Evolutionary conservation across 2,797 vertebrate species (phyloP).

Genomic region (Aplochiton taeniatus): DNA sequence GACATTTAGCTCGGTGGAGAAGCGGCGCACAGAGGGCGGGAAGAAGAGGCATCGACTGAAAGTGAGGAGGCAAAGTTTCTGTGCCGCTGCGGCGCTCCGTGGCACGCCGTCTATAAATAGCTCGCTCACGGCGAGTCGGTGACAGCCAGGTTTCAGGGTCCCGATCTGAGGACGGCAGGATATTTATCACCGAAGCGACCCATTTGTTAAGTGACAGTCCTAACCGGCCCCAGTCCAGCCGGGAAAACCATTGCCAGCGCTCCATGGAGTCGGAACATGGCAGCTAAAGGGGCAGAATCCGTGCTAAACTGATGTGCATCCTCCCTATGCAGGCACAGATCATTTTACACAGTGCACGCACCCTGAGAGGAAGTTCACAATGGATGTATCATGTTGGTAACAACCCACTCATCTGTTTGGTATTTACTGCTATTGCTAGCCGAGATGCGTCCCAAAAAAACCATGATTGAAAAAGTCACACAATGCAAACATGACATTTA

Average conservation of each 20-base stretch:
- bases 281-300: constrained; percentile 47
- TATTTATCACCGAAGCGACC: constrained; percentile 59
- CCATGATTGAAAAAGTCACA: constrained; percentile 45
- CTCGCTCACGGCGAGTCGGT: constrained; percentile 35
- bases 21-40: constrained; percentile 17
- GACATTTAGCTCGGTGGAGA: background rate
- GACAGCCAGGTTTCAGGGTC: constrained; percentile 49
- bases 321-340: constrained; percentile 54
- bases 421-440: constrained; percentile 23
- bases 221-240: constrained; percentile 42
- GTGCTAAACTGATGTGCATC: constrained; percentile 32
- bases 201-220: constrained; percentile 54
- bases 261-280: constrained; percentile 31
- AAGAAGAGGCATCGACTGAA: constrained; percentile 5
- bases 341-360: constrained; percentile 33
- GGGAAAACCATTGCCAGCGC: constrained; percentile 21
- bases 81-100: constrained; percentile 21
- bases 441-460: constrained; percentile 23
- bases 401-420: constrained; percentile 22
- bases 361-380: constrained; percentile 48
- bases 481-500: constrained; percentile 64
- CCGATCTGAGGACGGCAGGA: constrained; percentile 51
- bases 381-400: constrained; percentile 46
- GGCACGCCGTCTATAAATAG: constrained; percentile 45
- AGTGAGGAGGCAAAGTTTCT: constrained; percentile 36